Percentiles rank a stretch among this genome's conserved stretches.
These are phyloP conservation scores for Oostethus manadensis DNA, from an alignment of 2,113 vertebrate genomes.

Conservation along the genomic window DNA sequence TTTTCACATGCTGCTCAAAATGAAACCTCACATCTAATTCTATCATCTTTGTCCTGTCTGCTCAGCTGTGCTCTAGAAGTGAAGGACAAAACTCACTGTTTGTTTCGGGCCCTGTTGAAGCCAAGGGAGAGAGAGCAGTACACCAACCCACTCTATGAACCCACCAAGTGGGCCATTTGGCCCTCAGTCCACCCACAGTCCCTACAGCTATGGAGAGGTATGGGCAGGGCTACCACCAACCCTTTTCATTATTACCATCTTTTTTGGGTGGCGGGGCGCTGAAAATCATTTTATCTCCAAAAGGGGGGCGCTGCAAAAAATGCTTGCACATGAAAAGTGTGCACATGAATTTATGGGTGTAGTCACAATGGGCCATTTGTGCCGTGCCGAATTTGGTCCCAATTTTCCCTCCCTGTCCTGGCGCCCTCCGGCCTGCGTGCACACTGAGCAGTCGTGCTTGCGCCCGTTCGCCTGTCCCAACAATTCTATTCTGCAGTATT, in stretches of 20 bases:
- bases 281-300: no score
- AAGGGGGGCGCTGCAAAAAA: no score
- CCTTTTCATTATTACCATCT: no score
- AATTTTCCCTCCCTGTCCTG: no score
- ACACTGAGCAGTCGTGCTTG: no score
- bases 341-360: not conserved
- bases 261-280: no score
- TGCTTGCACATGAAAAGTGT: no score
- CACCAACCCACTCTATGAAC: slow-evolving; percentile 74
- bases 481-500: no score
- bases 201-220: slow-evolving; percentile 83
- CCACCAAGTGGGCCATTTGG: slow-evolving; percentile 77
- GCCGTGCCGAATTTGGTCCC: no score
- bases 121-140: slow-evolving; percentile 50
- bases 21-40: not conserved
- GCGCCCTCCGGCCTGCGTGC: no score
- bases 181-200: slow-evolving; percentile 84
- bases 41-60: not conserved
- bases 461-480: no score
- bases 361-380: not conserved
- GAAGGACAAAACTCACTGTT: slow-evolving; percentile 76
- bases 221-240: no score
- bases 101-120: slow-evolving; percentile 75
- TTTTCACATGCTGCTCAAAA: not conserved
- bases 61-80: slow-evolving; percentile 72